Conservation (phyloP, 2,797 vertebrate species). For the Synaphobranchus kaupii region DNA sequence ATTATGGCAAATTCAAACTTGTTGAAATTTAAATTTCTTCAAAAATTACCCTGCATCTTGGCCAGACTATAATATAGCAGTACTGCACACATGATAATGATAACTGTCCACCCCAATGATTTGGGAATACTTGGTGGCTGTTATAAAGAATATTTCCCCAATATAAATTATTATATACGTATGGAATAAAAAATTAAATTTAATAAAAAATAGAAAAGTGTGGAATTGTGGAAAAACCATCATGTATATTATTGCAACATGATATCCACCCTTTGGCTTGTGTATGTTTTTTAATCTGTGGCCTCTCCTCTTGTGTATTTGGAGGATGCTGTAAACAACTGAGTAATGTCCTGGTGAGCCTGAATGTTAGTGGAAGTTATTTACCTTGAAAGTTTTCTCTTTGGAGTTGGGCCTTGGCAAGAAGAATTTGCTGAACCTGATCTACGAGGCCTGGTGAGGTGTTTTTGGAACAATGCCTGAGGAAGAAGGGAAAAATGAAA, state of each 20-base stretch:
- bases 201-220: not conserved
- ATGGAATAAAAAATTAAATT: not conserved
- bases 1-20: not conserved
- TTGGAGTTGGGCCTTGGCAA: not conserved
- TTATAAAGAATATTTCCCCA: not conserved
- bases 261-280: not conserved
- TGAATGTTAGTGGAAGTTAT: not conserved
- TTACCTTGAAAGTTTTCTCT: not conserved
- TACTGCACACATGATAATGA: not conserved
- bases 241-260: not conserved
- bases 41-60: not conserved
- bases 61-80: not conserved
- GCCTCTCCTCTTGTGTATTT: not conserved
- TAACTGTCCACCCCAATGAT: not conserved
- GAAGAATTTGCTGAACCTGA: not conserved
- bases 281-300: not conserved
- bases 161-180: not conserved
- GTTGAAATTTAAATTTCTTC: not conserved
- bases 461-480: not conserved
- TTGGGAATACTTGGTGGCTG: not conserved
- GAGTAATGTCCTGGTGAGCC: not conserved
- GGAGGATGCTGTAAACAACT: not conserved
- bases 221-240: not conserved
- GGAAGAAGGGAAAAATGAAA: not conserved
- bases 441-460: not conserved